These are phyloP conservation scores for Myripristis murdjan DNA, from an alignment of 2,797 vertebrate genomes.

Conservation along the genomic window DNA sequence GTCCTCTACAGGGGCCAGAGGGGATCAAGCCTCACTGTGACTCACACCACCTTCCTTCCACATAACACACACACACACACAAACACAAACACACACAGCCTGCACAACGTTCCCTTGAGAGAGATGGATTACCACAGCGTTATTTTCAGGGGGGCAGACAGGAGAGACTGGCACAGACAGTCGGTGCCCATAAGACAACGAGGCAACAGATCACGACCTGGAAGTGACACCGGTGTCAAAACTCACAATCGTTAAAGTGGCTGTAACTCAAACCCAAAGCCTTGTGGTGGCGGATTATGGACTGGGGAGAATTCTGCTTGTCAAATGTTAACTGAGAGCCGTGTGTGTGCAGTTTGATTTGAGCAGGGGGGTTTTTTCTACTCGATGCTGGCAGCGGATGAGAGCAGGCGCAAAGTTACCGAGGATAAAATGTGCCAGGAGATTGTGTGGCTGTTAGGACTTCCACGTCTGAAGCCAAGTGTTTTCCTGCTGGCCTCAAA, in stretches of 20 bases:
- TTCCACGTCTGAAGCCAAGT: too few relatives aligned
- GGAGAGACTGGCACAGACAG: not conserved
- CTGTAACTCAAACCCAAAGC: constrained; percentile 18
- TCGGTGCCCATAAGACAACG: not conserved
- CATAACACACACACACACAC: too few relatives aligned
- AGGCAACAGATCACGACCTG: constrained; percentile 18
- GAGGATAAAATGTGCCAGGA: too few relatives aligned
- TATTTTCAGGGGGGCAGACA: not conserved
- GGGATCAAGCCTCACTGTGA: constrained; percentile 16
- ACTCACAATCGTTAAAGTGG: constrained; percentile 28
- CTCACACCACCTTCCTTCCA: not conserved
- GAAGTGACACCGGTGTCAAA: constrained; percentile 24
- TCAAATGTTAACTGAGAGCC: not conserved
- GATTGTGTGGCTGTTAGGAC: too few relatives aligned
- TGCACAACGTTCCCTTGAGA: constrained; percentile 3
- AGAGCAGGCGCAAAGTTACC: not conserved
- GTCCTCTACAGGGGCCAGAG: not conserved
- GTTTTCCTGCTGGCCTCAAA: too few relatives aligned
- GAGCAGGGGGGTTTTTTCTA: not conserved
- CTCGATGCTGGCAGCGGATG: not conserved
- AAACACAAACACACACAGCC: not conserved
- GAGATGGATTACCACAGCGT: constrained; percentile 22
- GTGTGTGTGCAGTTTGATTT: not conserved
- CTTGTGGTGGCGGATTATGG: constrained; percentile 1
- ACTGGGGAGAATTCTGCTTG: not conserved